A percentile compares a stretch with the other conserved stretches of the same genome.
Conservation (phyloP, 64 coral and sea anemone genomes). For the Trachythela sp. region DNA sequence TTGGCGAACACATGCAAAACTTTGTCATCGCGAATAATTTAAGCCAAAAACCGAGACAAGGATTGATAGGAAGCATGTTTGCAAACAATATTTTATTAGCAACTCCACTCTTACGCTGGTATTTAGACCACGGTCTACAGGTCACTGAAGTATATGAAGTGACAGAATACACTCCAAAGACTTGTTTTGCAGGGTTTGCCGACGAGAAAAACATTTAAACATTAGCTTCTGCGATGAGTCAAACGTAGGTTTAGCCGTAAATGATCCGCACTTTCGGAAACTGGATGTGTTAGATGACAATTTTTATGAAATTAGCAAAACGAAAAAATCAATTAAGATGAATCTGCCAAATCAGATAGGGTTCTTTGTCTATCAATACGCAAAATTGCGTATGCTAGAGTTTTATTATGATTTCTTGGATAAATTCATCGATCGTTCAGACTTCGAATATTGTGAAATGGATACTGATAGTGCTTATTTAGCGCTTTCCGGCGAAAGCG, state of each 20-base stretch:
- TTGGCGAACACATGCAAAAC: constrained; percentile 38
- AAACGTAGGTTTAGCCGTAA: neutral
- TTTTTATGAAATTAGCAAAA: constrained; percentile 17
- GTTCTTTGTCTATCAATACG: constrained; percentile 31
- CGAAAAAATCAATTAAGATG: constrained; percentile 39
- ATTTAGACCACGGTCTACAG: constrained; percentile 42
- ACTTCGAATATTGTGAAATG: too few species aligned
- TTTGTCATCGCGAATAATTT: constrained; percentile 41
- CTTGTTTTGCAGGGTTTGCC: constrained; percentile 39
- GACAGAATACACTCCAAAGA: constrained; percentile 22
- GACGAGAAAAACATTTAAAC: constrained; percentile 28
- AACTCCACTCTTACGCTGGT: constrained; percentile 32
- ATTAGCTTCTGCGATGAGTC: constrained; percentile 32
- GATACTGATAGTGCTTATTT: neutral
- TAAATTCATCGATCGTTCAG: too few species aligned
- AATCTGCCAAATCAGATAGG: constrained; percentile 33
- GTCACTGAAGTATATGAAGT: constrained; percentile 36
- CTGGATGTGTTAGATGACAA: constrained; percentile 25
- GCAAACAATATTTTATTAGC: constrained; percentile 45
- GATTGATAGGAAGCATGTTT: constrained; percentile 41
- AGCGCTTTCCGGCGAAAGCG: constrained; percentile 10
- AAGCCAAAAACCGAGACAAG: constrained; percentile 18
- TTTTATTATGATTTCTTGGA: too few species aligned
- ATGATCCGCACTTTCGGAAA: constrained; percentile 25
- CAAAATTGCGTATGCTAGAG: too few species aligned